These are phyloP conservation scores for Mimas tiliae DNA, from an alignment of 2,888 invertebrate species.

Conservation along the genomic window DNA sequence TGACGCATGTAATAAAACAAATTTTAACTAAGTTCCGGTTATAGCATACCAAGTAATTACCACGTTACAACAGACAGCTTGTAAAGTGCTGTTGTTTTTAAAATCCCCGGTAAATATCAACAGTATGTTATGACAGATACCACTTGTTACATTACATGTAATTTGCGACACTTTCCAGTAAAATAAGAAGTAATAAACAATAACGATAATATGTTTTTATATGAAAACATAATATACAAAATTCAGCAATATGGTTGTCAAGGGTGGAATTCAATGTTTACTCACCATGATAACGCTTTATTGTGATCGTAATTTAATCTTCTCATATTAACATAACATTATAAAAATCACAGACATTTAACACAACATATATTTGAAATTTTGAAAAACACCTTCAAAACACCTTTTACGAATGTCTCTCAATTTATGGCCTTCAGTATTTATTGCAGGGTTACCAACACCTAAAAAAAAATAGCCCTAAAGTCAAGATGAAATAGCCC, in stretches of 20 bases:
- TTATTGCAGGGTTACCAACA: too few species aligned
- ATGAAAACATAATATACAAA: constrained; percentile 71
- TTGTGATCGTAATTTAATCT: constrained; percentile 84
- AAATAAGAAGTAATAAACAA: constrained; percentile 25
- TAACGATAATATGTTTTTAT: constrained; percentile 38
- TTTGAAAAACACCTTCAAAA: too few species aligned
- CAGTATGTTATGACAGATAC: background rate
- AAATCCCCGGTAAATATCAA: constrained; percentile 30
- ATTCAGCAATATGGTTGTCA: constrained; percentile 77
- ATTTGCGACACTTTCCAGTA: background rate
- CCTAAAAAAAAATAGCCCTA: too few species aligned
- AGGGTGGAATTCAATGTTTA: constrained; percentile 52
- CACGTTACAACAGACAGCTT: constrained; percentile 32
- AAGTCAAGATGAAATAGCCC: too few species aligned
- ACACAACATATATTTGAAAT: too few species aligned
- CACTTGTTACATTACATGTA: constrained; percentile 6
- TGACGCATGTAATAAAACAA: background rate
- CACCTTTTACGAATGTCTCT: too few species aligned
- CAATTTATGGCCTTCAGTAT: too few species aligned
- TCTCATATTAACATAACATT: constrained; percentile 77
- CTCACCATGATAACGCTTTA: constrained; percentile 84
- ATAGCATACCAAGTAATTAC: constrained; percentile 25
- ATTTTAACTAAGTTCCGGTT: background rate
- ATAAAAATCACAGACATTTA: constrained; percentile 65
- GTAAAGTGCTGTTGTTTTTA: constrained; percentile 33